These are phyloP conservation scores for Pemphredon lugubris DNA, from an alignment of 2,888 invertebrate genomes.

Conservation along the genomic window DNA sequence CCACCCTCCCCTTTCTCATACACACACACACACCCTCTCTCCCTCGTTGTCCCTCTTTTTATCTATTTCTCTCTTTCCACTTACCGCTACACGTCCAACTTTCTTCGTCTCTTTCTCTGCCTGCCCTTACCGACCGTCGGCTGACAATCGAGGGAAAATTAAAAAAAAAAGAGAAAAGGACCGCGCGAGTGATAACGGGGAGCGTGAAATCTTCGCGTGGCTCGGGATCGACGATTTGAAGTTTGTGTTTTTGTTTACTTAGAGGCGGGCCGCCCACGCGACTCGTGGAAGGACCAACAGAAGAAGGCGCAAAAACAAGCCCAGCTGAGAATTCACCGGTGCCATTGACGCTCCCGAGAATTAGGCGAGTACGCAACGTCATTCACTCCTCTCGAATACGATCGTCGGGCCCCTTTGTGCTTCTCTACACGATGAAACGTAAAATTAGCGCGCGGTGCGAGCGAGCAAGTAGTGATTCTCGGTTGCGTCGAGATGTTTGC, in stretches of 20 bases:
- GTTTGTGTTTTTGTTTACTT: slow-evolving; percentile 65
- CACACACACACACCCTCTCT: too few relatives aligned
- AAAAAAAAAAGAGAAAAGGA: slow-evolving; percentile 30
- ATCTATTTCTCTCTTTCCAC: slow-evolving; percentile 2
- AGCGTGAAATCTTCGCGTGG: slow-evolving; percentile 30
- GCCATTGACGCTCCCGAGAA: slow-evolving; percentile 20
- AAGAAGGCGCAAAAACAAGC: slow-evolving; percentile 22
- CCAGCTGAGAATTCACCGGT: slow-evolving; percentile 26
- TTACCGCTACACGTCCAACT: slow-evolving; percentile 12
- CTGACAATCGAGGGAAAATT: neutral
- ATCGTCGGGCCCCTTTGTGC: too few relatives aligned
- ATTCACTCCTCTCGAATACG: neutral
- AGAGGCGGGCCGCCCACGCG: slow-evolving; percentile 48
- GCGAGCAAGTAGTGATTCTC: too few relatives aligned
- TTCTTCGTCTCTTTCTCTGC: slow-evolving; percentile 10
- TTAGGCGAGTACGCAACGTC: slow-evolving; percentile 25
- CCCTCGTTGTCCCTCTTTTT: slow-evolving; percentile 2
- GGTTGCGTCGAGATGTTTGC: neutral
- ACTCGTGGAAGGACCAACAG: slow-evolving; percentile 31
- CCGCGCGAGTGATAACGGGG: slow-evolving; percentile 49
- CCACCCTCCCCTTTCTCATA: neutral
- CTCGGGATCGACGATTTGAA: slow-evolving; percentile 56
- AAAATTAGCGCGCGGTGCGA: too few relatives aligned
- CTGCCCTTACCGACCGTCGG: slow-evolving; percentile 30
- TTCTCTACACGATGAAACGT: too few relatives aligned